phyloP scores from a whole-genome alignment of 2,113 vertebrate genomes.

The Agelaius tricolor region DNA sequence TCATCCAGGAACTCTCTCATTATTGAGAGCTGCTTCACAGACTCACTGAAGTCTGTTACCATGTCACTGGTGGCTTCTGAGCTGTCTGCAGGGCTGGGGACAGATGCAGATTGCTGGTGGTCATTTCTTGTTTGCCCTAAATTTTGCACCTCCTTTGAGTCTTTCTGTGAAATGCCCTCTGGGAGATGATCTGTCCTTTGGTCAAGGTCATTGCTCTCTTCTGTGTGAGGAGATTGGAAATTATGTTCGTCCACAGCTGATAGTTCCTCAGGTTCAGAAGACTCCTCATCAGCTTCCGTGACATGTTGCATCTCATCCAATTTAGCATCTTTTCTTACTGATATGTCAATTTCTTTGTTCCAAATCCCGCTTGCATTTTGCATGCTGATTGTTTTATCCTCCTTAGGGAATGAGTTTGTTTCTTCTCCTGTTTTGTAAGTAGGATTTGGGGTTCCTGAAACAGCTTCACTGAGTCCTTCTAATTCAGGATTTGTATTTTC shows the following conservation, averaged over 20 bases:
- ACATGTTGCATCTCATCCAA: neutral
- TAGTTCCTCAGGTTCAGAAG: neutral
- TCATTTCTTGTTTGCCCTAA: neutral
- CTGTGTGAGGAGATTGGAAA: neutral
- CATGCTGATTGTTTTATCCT: neutral
- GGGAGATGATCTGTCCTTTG: neutral
- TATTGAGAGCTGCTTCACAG: constrained; percentile 73
- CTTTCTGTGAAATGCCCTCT: neutral
- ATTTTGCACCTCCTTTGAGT: neutral
- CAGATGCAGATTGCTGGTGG: neutral
- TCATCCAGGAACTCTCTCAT: constrained; percentile 81
- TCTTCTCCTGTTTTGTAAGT: neutral
- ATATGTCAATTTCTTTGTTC: neutral
- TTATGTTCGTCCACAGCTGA: neutral
- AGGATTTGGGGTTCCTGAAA: neutral
- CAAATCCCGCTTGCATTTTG: neutral
- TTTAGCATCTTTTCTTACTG: neutral
- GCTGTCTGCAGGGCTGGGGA: neutral
- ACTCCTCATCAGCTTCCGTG: neutral
- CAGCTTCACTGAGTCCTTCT: neutral
- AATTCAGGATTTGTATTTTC: neutral
- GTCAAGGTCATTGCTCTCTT: neutral
- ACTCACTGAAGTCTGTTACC: constrained; percentile 69
- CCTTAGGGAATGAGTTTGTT: neutral
- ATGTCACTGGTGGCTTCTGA: neutral